phyloP scores from a whole-genome alignment of 2,888 invertebrate genomes.

The Macropis europaea region DNA sequence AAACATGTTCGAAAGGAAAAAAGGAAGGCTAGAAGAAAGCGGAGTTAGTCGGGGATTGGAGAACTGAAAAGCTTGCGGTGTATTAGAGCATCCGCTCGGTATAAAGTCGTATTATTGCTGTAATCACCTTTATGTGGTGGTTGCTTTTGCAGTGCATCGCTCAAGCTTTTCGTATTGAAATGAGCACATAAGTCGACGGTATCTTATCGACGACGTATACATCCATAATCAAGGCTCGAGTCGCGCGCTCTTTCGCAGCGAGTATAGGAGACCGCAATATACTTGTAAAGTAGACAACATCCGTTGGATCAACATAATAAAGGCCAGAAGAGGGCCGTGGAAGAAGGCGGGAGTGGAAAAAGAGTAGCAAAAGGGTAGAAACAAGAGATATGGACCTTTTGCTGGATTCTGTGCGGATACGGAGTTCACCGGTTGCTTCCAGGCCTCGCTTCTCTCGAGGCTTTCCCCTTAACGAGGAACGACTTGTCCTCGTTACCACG shows the following conservation, averaged over 20 bases:
- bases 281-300: slow-evolving; percentile 54
- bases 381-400: slow-evolving; percentile 40
- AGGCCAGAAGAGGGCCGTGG: slow-evolving; percentile 34
- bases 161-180: slow-evolving; percentile 37
- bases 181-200: slow-evolving; percentile 32
- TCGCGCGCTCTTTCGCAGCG: background rate
- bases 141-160: slow-evolving; percentile 10
- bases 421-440: slow-evolving; percentile 41
- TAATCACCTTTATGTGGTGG: background rate
- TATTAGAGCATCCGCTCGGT: background rate
- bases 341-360: slow-evolving; percentile 35
- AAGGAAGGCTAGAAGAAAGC: background rate
- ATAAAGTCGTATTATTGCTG: slow-evolving; percentile 17
- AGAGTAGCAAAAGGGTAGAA: slow-evolving; percentile 38
- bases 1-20: background rate
- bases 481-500: slow-evolving; percentile 69
- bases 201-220: slow-evolving; percentile 42
- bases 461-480: slow-evolving; percentile 64
- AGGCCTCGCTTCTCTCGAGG: slow-evolving; percentile 33
- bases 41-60: background rate
- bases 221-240: slow-evolving; percentile 33
- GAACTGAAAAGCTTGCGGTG: background rate
- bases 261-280: slow-evolving; percentile 43
- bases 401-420: slow-evolving; percentile 43
- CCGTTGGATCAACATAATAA: slow-evolving; percentile 57